Base-by-base conservation (phyloP, 2,113 vertebrate genomes). In the Periophthalmodon schlosseri region DNA sequence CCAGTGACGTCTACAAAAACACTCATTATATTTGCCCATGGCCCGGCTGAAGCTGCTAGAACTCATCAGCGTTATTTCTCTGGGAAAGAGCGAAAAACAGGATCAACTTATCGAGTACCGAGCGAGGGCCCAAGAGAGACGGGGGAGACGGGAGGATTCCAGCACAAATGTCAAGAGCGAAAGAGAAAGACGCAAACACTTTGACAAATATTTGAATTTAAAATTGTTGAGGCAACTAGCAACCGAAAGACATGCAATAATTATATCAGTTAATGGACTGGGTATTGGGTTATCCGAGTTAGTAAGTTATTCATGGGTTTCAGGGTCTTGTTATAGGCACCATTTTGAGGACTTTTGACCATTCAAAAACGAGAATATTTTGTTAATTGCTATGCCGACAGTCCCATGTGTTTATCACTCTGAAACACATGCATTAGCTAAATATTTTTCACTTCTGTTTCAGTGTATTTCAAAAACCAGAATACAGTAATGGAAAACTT, bases 21-120 rank as follows among this genome's bases (percentile, higher is more conserved):
- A 96, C 94, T 96, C 96, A 96, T 96, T 95, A 95, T 96, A 95
- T 95, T 94, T 94, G 93, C 91, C 95, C 93, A 92, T 94, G 93
- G 96, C 94, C 94, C 95, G 95, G 93, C 94, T 96, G 95, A 94
- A 95, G 94, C 96, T 96, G 95, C 93, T 96, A 93, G 95, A 95
- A 95, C 94, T 93, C 93, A 96, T 96, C 94, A 96, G 93, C 63
- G 93, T 97, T 95, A 95, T 93, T 82, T 76, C 78, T 91, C 91
- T 92, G 90, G 90, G 93, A 93, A 91, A 85, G 72, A 80, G 86
- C 66, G 81, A 75, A 80, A 89, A 80, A 52, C 63, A 68, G 74
- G 90, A 85, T 76, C 75, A 87, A 93, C 91, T 91, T 92, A 90
- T 88, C 87, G 87, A 87, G 83, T 84, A 70, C 87, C 87, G 92